phyloP scores from a whole-genome alignment of 2,888 invertebrate genomes.

The Ctena decussata region DNA sequence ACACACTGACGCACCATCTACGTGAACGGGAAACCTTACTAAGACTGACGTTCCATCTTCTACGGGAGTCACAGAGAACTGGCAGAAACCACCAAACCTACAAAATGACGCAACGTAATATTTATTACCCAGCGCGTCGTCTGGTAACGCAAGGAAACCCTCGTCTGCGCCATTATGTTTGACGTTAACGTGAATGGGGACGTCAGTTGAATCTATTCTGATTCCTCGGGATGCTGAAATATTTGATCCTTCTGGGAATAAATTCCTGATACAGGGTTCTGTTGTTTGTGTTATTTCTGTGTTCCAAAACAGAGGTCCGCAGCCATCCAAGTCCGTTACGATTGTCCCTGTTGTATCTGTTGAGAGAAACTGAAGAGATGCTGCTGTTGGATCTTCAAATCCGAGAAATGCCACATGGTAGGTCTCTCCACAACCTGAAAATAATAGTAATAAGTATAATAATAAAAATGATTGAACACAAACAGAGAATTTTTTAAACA shows the following conservation, averaged over 20 bases:
- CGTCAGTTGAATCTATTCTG: background rate
- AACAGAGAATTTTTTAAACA: background rate
- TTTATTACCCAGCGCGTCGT: conserved; percentile 48
- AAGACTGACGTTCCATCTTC: conserved; percentile 32
- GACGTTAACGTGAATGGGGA: background rate
- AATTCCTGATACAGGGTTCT: background rate
- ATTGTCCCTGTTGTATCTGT: no score
- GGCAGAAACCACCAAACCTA: conserved; percentile 47
- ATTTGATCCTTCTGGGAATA: background rate
- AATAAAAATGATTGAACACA: background rate
- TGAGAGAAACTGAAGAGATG: background rate
- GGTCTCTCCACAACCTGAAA: background rate
- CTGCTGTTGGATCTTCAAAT: background rate
- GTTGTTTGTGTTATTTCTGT: background rate
- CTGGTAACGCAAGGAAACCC: conserved; percentile 57
- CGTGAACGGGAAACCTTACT: conserved; percentile 26
- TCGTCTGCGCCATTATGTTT: conserved; percentile 25
- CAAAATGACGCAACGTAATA: conserved; percentile 63
- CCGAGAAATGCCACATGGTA: background rate
- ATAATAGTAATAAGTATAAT: background rate
- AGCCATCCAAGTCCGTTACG: background rate
- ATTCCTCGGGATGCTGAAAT: background rate
- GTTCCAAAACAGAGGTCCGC: background rate
- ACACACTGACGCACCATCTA: background rate
- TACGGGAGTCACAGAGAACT: conserved; percentile 46